These are phyloP conservation scores for Bombyx mori DNA, from an alignment of 1,140 invertebrate species.

Conservation along the genomic window DNA sequence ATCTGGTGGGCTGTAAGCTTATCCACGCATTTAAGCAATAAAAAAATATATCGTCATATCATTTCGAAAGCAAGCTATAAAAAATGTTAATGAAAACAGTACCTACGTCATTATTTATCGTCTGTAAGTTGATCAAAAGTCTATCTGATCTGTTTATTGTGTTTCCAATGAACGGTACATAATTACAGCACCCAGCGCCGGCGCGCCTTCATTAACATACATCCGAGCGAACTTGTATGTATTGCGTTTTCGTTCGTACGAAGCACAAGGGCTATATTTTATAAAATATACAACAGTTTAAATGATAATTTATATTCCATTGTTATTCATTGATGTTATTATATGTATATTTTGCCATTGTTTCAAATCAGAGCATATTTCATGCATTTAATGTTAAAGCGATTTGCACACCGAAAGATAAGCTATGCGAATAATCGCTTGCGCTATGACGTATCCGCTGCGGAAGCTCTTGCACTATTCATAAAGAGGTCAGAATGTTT, in stretches of 20 bases:
- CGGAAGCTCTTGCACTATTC: background rate
- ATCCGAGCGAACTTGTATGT: constrained; percentile 44
- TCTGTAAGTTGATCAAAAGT: no score
- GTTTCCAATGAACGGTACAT: no score
- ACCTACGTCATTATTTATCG: no score
- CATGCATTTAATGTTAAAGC: constrained; percentile 65
- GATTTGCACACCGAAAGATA: constrained; percentile 26
- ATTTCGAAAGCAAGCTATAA: no score
- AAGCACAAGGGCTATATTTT: constrained; percentile 63
- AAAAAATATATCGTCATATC: no score
- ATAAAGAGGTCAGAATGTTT: background rate
- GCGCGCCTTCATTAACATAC: constrained; percentile 17
- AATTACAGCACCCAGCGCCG: background rate
- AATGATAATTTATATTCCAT: constrained; percentile 71
- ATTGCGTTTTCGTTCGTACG: constrained; percentile 43
- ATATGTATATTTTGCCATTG: constrained; percentile 71
- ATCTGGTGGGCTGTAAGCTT: no score
- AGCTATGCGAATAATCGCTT: constrained; percentile 2
- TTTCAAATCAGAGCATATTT: constrained; percentile 71
- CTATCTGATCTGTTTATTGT: no score
- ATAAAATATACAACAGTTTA: constrained; percentile 70
- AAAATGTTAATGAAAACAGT: no score
- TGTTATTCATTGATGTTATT: constrained; percentile 72
- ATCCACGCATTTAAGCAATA: no score
- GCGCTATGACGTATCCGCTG: background rate